Conservation (phyloP, 2,888 invertebrate genomes). For the Mesoligia furuncula region DNA sequence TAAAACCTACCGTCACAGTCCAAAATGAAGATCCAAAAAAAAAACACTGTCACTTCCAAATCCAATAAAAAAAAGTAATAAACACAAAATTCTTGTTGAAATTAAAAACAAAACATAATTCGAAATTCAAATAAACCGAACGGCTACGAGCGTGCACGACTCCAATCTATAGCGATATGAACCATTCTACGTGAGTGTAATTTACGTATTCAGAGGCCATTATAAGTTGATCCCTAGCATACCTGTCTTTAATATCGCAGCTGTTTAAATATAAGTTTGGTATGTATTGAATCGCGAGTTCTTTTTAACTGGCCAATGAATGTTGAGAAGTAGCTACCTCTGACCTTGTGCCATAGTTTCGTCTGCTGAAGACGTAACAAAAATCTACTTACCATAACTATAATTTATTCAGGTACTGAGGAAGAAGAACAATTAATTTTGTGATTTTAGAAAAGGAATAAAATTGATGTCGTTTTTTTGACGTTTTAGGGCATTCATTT, state of each 20-base stretch:
- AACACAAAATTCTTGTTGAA: conserved; percentile 39
- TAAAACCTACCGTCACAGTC: conserved; percentile 62
- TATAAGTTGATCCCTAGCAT: conserved; percentile 69
- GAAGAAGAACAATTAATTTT: background rate
- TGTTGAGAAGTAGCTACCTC: conserved; percentile 56
- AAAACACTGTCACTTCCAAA: conserved; percentile 62
- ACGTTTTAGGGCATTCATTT: background rate
- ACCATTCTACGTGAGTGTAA: conserved; percentile 76
- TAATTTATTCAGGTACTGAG: conserved; percentile 3
- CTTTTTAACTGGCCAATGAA: conserved; percentile 62
- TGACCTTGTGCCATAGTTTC: conserved; percentile 64
- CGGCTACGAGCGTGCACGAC: conserved; percentile 78
- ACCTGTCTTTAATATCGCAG: conserved; percentile 58
- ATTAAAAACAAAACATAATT: conserved; percentile 60
- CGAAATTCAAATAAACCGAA: conserved; percentile 66
- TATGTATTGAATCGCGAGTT: conserved; percentile 51
- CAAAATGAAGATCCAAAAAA: conserved; percentile 56
- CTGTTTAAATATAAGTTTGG: conserved; percentile 63
- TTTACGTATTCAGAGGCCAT: conserved; percentile 78
- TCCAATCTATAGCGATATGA: conserved; percentile 81
- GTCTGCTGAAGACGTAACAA: conserved; percentile 63
- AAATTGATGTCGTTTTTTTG: background rate
- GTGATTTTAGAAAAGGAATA: conserved; percentile 9
- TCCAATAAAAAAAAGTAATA: conserved; percentile 50
- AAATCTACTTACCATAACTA: conserved; percentile 36